Evolutionary conservation across 1,140 invertebrate genomes (phyloP).

Genomic region (Conopomorpha cramerella): DNA sequence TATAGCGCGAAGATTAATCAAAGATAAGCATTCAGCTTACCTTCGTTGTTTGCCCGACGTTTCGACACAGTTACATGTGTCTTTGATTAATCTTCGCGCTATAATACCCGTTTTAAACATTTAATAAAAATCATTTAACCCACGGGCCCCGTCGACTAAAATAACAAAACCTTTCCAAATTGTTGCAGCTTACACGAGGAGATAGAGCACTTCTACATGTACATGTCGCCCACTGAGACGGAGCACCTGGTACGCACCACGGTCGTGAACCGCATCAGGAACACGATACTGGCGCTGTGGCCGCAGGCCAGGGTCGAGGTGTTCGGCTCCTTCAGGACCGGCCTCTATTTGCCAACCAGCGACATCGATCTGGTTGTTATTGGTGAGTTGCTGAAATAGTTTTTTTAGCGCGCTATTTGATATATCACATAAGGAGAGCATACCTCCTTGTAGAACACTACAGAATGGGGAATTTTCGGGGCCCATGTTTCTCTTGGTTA

Average conservation of each 20-base stretch:
- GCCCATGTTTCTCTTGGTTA: too few species aligned
- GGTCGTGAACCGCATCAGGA: constrained; percentile 86
- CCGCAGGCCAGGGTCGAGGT: constrained; percentile 91
- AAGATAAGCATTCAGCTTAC: too few species aligned
- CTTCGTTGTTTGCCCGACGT: too few species aligned
- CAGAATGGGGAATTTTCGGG: too few species aligned
- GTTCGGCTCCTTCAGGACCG: constrained; percentile 94
- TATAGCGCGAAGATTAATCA: too few species aligned
- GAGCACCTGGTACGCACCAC: constrained; percentile 85
- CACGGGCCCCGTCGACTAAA: background rate
- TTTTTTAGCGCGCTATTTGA: too few species aligned
- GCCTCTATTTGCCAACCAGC: constrained; percentile 94
- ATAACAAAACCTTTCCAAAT: background rate
- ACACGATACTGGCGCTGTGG: constrained; percentile 86
- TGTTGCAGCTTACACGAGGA: constrained; percentile 87
- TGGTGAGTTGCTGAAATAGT: constrained; percentile 72
- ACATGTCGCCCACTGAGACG: constrained; percentile 89
- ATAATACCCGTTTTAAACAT: background rate
- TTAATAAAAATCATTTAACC: background rate
- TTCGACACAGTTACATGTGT: too few species aligned
- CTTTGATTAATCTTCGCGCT: background rate
- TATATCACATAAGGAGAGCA: too few species aligned
- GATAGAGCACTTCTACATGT: constrained; percentile 93
- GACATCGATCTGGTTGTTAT: constrained; percentile 98
- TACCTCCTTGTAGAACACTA: too few species aligned